Evolutionary conservation across 2,113 vertebrate species (phyloP).

Genomic region (Engystomops pustulosus): DNA sequence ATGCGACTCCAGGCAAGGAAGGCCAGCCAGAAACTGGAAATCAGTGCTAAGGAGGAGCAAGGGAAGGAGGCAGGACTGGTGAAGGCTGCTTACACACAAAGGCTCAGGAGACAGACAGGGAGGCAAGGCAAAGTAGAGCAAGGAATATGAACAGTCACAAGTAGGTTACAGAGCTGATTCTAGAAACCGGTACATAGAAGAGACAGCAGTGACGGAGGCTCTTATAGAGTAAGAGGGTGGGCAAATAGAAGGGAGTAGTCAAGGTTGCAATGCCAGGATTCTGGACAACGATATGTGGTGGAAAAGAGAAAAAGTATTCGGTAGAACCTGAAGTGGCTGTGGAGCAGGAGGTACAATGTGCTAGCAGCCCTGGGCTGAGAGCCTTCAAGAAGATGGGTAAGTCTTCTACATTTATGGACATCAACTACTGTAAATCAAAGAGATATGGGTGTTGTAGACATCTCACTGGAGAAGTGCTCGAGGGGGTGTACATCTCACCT

Average conservation of each 20-base stretch:
- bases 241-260: not conserved
- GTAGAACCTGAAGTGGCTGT: constrained; percentile 30
- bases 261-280: constrained; percentile 30
- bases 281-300: constrained; percentile 37
- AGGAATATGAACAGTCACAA: not conserved
- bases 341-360: constrained; percentile 7
- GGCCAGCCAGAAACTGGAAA: constrained; percentile 33
- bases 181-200: not conserved
- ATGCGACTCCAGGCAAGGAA: constrained; percentile 44
- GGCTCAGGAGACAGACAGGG: constrained; percentile 29
- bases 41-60: constrained; percentile 51
- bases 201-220: not conserved
- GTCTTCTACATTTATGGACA: constrained; percentile 1
- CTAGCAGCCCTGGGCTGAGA: constrained; percentile 28
- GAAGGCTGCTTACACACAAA: constrained; percentile 43
- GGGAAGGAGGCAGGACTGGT: constrained; percentile 35
- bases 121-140: constrained; percentile 7
- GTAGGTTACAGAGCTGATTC: not conserved
- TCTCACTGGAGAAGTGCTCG: too few species aligned
- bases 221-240: constrained; percentile 1
- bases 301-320: constrained; percentile 12
- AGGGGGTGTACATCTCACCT: too few species aligned
- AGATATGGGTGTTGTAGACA: not conserved
- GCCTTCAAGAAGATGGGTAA: constrained; percentile 54
- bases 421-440: not conserved